phyloP scores from a whole-genome alignment of 2,113 vertebrate genomes.

The Danio rerio region GRCz12tu NC_133181.1:50184501-50185000 shows the following conservation, averaged over 20 bases:
- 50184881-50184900: background rate
- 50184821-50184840: constrained; percentile 28
- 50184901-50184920: background rate
- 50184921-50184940: background rate
- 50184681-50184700: background rate
- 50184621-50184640: background rate
- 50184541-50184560: constrained; percentile 2
- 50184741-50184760: constrained; percentile 11
- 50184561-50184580: background rate
- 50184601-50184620: background rate
- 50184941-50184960: background rate
- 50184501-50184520: background rate
- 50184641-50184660: background rate
- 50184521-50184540: background rate
- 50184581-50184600: constrained; percentile 23
- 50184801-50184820: constrained; percentile 18
- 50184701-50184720: background rate
- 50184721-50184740: background rate
- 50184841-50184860: constrained; percentile 30
- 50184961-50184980: background rate
- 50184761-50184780: constrained; percentile 16
- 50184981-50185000: background rate
- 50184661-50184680: constrained; percentile 15
- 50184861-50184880: constrained; percentile 10
- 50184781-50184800: constrained; percentile 39